phyloP scores from a whole-genome alignment of 2,888 invertebrate species.

The Coenonympha arcania region DNA sequence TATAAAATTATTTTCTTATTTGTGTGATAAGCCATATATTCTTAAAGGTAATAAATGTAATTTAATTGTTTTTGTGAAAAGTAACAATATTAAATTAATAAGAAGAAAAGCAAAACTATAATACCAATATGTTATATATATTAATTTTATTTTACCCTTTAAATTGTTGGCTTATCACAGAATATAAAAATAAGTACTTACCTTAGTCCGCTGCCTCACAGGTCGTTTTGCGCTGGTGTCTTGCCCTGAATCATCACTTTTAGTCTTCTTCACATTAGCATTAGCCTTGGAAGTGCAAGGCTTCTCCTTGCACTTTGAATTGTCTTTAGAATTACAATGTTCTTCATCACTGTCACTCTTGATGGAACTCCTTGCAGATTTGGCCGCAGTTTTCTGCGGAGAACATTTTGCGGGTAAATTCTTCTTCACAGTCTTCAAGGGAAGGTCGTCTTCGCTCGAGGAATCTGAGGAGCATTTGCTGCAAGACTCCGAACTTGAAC shows the following conservation, averaged over 20 bases:
- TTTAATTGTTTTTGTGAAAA: no score
- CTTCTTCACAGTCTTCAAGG: slow-evolving; percentile 61
- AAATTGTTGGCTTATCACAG: no score
- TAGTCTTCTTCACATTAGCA: slow-evolving; percentile 51
- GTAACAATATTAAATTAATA: no score
- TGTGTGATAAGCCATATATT: no score
- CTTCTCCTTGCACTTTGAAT: slow-evolving; percentile 52
- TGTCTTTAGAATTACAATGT: slow-evolving; percentile 48
- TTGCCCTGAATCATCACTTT: slow-evolving; percentile 50
- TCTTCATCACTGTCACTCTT: slow-evolving; percentile 59
- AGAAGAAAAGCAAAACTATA: no score
- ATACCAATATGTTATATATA: no score
- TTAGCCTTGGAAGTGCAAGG: slow-evolving; percentile 45
- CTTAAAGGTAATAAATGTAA: no score
- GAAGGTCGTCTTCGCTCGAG: slow-evolving; percentile 66
- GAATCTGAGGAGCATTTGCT: slow-evolving; percentile 66
- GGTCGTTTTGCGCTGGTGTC: slow-evolving; percentile 45
- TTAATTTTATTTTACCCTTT: no score
- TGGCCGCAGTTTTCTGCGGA: slow-evolving; percentile 42
- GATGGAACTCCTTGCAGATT: slow-evolving; percentile 36
- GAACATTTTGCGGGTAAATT: slow-evolving; percentile 49
- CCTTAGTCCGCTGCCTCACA: slow-evolving; percentile 61
- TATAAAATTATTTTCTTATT: no score
- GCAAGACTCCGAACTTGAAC: slow-evolving; percentile 69
- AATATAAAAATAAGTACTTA: slow-evolving; percentile 35